phyloP scores from a whole-genome alignment of 2,888 invertebrate species.

The Autographa pulchrina region DNA sequence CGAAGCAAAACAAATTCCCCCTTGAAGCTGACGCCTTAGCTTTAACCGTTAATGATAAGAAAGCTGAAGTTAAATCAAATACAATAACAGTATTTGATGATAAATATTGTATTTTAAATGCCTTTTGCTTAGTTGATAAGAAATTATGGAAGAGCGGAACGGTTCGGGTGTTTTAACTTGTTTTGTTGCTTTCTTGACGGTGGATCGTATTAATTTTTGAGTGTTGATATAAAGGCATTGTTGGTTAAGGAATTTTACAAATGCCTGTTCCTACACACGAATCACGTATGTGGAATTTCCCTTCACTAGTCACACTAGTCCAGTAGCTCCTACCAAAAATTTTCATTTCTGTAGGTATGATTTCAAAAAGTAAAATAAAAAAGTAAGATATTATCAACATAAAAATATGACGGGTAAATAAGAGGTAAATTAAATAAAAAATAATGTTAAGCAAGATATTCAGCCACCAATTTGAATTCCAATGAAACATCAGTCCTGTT shows the following conservation, averaged over 20 bases:
- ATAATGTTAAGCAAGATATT: neutral
- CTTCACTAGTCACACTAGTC: too few relatives aligned
- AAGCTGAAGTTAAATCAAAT: neutral
- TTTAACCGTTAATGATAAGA: conserved; percentile 23
- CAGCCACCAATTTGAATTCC: neutral
- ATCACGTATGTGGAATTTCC: too few relatives aligned
- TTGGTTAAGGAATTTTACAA: too few relatives aligned
- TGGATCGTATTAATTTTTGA: too few relatives aligned
- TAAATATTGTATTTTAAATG: neutral
- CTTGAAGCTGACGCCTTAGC: conserved; percentile 29
- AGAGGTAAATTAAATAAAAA: neutral
- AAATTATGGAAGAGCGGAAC: neutral
- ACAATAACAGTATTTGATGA: neutral
- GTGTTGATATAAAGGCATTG: too few relatives aligned
- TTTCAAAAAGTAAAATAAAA: too few relatives aligned
- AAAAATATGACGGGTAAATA: neutral
- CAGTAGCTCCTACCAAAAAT: too few relatives aligned
- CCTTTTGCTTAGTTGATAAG: neutral
- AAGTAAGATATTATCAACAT: too few relatives aligned
- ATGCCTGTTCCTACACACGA: too few relatives aligned
- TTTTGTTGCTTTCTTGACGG: too few relatives aligned
- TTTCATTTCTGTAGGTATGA: too few relatives aligned
- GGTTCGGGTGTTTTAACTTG: neutral
- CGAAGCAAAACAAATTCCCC: conserved; percentile 50
- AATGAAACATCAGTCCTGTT: conserved; percentile 17